These are phyloP conservation scores for Rosalia funebris DNA, from an alignment of 2,888 invertebrate genomes.

Conservation along the genomic window DNA sequence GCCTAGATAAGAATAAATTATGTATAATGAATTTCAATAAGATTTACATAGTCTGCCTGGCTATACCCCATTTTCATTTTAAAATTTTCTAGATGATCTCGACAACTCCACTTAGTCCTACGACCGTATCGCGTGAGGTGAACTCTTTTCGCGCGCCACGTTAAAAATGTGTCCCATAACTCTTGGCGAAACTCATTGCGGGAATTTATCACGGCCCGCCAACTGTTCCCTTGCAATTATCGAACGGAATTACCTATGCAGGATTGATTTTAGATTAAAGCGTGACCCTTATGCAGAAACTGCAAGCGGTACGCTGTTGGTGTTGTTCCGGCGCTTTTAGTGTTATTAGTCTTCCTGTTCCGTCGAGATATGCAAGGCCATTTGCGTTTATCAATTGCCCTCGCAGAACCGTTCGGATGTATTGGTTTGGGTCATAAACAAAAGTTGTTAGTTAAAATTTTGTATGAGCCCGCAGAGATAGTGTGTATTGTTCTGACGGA, in stretches of 20 bases:
- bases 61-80: too few relatives aligned
- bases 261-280: constrained; percentile 51
- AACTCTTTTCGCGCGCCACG: constrained; percentile 32
- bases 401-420: constrained; percentile 19
- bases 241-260: constrained; percentile 47
- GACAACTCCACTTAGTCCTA: too few relatives aligned
- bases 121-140: constrained; percentile 40
- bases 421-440: constrained; percentile 29
- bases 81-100: too few relatives aligned
- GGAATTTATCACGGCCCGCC: constrained; percentile 42
- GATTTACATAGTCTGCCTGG: too few relatives aligned
- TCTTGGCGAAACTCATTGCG: constrained; percentile 39
- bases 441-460: constrained; percentile 31
- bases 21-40: too few relatives aligned
- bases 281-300: constrained; percentile 20
- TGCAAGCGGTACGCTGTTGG: constrained; percentile 5
- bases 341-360: constrained; percentile 33
- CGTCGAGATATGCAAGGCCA: constrained; percentile 27
- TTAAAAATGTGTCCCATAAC: constrained; percentile 33
- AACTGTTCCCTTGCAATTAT: constrained; percentile 48
- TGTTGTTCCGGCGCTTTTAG: constrained; percentile 26
- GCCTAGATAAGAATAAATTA: too few relatives aligned
- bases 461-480: constrained; percentile 19
- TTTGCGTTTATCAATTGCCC: constrained; percentile 26
- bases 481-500: constrained; percentile 21